Base-by-base conservation (phyloP, 2,797 vertebrate genomes). In the Orientallactaga sibirica region DNA sequence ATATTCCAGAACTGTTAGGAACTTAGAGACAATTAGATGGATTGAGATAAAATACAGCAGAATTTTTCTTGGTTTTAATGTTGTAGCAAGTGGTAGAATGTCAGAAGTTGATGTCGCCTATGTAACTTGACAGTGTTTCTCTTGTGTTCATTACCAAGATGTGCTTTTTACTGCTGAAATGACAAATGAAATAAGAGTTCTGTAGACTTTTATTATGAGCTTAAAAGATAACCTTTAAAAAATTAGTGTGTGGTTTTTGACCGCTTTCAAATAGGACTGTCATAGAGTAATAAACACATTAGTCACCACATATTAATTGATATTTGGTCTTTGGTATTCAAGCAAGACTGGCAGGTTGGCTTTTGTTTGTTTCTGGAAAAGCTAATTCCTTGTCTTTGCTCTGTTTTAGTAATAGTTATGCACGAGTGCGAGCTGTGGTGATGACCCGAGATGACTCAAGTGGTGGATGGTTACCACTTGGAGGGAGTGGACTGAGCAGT, bases 371-470 rank as follows among this genome's bases (percentile, higher is more conserved):
- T 95, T 95, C 92, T 95, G 43, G 92, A 97, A 93, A 97, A 95
- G 71, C 92, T 98, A 97, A 98, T 97, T 95, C 92, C 20, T 94
- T 61, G 80, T 95, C 95, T 98, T 94, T 97, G 66, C 86, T 98
- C 95, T 98, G 22, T 98, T 98, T 95, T 98, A 99, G 99, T 99
- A 98, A 98, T 98, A 99, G 98, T 99, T 99, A 99, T 99, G 99
- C 99, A 98, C 99, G 99, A 98, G 99, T 99, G 98, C 99, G 99
- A 99, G 99, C 99, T 98, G 99, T 99, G 99, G 99, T 99, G 99
- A 99, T 99, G 99, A 99, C 99, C 98, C 99, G 99, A 98, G 99
- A 99, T 99, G 99, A 99, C 99, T 99, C 99, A 98, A 99, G 99
- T 95, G 99, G 99, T 97, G 99, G 99, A 98, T 99, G 99, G 99